Evolutionary conservation across 2,888 invertebrate species (phyloP).

Genomic region (Notodonta dromedarius): DNA sequence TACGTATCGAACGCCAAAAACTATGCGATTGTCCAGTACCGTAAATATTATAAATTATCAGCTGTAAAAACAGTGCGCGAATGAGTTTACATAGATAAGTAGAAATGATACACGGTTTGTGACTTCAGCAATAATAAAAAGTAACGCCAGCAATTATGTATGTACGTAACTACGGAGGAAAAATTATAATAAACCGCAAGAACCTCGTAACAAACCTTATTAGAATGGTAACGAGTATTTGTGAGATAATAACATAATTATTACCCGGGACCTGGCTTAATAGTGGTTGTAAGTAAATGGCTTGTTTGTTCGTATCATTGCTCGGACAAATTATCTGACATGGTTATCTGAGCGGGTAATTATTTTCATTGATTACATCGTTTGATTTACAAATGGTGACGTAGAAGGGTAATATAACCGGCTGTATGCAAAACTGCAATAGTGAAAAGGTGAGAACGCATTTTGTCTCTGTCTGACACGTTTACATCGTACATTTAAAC

Average conservation of each 20-base stretch:
- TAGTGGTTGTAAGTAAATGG: constrained; percentile 36
- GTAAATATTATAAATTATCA: constrained; percentile 10
- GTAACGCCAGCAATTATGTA: constrained; percentile 24
- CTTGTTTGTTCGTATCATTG: constrained; percentile 33
- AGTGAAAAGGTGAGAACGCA: too few species aligned
- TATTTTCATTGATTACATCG: constrained; percentile 34
- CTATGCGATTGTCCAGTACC: constrained; percentile 8
- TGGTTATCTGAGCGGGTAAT: constrained; percentile 36
- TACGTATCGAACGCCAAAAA: neutral
- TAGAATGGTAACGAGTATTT: constrained; percentile 54
- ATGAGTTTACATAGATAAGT: constrained; percentile 28
- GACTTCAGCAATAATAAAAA: constrained; percentile 32
- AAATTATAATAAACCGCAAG: constrained; percentile 25
- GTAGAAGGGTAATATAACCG: too few species aligned
- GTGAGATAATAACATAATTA: constrained; percentile 64
- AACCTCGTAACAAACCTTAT: constrained; percentile 47
- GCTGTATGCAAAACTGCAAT: too few species aligned
- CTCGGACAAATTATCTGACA: constrained; percentile 36
- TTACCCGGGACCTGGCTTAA: constrained; percentile 46
- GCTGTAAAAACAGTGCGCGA: constrained; percentile 21
- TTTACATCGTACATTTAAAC: too few species aligned
- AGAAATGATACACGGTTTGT: constrained; percentile 25
- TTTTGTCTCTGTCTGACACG: too few species aligned
- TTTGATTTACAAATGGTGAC: neutral
- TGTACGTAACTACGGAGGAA: constrained; percentile 24